Percentiles rank a stretch among this genome's conserved stretches.
phyloP scores from a whole-genome alignment of 2,113 vertebrate genomes.

The Baryphthengus martii region DNA sequence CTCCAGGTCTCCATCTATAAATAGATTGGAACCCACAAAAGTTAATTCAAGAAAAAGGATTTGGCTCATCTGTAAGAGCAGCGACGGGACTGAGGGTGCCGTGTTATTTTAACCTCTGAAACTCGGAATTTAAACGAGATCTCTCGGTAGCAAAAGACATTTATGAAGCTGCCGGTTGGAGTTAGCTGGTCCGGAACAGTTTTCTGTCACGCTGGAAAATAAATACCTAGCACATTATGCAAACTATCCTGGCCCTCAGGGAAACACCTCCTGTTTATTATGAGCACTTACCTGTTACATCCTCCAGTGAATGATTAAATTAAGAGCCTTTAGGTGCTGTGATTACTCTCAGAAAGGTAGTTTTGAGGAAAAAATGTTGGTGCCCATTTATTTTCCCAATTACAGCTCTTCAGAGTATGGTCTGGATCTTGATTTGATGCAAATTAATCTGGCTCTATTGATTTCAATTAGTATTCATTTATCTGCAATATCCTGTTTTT shows the following conservation, averaged over 20 bases:
- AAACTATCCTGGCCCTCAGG: not conserved
- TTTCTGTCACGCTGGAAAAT: constrained; percentile 34
- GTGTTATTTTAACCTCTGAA: constrained; percentile 15
- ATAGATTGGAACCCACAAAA: constrained; percentile 28
- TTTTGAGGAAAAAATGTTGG: not conserved
- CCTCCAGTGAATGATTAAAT: constrained; percentile 42
- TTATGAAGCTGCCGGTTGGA: not conserved
- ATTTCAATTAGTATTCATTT: constrained; percentile 24
- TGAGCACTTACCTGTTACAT: constrained; percentile 36
- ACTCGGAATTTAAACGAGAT: not conserved
- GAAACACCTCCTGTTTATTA: constrained; percentile 51
- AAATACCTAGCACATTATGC: constrained; percentile 43
- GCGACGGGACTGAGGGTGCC: not conserved
- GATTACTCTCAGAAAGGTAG: constrained; percentile 30
- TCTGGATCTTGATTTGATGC: not conserved
- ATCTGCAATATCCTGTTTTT: not conserved
- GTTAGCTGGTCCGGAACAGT: not conserved
- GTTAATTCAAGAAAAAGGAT: constrained; percentile 21
- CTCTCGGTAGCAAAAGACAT: not conserved
- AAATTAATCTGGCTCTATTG: not conserved
- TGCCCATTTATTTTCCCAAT: constrained; percentile 10
- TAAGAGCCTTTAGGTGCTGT: not conserved
- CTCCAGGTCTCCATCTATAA: constrained; percentile 56
- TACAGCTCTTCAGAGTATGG: not conserved
- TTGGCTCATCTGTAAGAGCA: not conserved